Base-by-base conservation (phyloP, 1,140 invertebrate genomes). In the Drosophila simulans region DNA sequence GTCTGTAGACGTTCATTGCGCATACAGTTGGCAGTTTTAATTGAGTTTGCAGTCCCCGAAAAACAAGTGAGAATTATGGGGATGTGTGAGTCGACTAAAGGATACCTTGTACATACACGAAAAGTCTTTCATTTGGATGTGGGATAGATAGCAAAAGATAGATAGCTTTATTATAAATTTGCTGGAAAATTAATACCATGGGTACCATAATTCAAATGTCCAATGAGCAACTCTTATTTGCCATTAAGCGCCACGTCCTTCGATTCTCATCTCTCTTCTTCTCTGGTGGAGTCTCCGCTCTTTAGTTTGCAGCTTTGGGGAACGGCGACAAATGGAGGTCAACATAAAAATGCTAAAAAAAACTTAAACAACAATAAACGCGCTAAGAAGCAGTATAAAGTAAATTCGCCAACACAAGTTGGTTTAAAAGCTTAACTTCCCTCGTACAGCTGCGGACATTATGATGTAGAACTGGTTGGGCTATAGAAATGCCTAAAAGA, bases 241-340 rank as follows among this genome's bases (percentile, higher is more conserved):
- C 17, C 7, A 42, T 58, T 31, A 42, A 56, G n/a, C 46, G 12
- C 56, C 57, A 55, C 20, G 46, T 39, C 31, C 51, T 63, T 25
- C 0, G 34, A 1, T 12, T 7, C 60, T 55, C 43, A 31, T 51
- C 73, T 77, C 52, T 60, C 15, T 27, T 12, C 3, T 20, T 7
- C 65, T 53, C 35, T 48, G 51, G 34, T 39, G n/a, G 35, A 54
- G 40, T 25, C n/a, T 49, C 49, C 60, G 57, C 54, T 62, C 27
- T 57, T 54, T 35, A 31, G 22, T 17, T 46, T 27, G 60, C 52
- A 42, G 46, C 56, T 75, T 68, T 71, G 48, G 59, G 77, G 77
- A 65, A 48, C 53, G 40, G 43, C 43, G 15, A 13, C 39, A 74
- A 86, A 88, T 88, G 69, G 83, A 86, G 82, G 82, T 86, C 80